A percentile compares a stretch with the other conserved stretches of the same genome.
Evolutionary conservation across 2,113 vertebrate genomes (phyloP).

Genomic region (Pollachius pollachius): DNA sequence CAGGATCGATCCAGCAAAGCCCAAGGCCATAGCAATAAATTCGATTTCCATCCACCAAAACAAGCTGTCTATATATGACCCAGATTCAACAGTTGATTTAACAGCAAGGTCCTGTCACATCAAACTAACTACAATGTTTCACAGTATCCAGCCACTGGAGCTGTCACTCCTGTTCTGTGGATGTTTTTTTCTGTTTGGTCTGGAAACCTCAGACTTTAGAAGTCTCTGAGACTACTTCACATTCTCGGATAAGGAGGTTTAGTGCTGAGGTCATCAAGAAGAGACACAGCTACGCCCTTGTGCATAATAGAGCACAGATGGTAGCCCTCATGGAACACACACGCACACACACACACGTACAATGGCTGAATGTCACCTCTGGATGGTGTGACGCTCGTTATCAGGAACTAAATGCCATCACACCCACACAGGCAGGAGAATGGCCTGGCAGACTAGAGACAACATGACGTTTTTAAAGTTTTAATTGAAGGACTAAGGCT

Average conservation of each 20-base stretch:
- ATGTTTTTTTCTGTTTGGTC: too few relatives aligned
- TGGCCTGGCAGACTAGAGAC: too few relatives aligned
- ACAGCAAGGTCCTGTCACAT: slow-evolving; percentile 17
- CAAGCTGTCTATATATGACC: slow-evolving; percentile 24
- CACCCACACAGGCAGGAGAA: slow-evolving; percentile 1
- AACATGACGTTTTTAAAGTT: too few relatives aligned
- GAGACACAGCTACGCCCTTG: slow-evolving; percentile 12
- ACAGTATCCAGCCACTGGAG: too few relatives aligned
- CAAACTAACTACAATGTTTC: too few relatives aligned
- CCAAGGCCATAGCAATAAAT: slow-evolving; percentile 47
- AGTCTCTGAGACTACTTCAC: neutral
- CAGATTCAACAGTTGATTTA: slow-evolving; percentile 25
- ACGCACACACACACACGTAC: neutral
- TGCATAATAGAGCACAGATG: slow-evolving; percentile 16
- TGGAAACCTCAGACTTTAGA: neutral
- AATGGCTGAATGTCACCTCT: slow-evolving; percentile 35
- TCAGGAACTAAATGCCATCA: slow-evolving; percentile 11
- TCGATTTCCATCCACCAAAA: slow-evolving; percentile 12
- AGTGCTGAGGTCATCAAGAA: slow-evolving; percentile 5
- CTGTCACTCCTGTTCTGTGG: too few relatives aligned
- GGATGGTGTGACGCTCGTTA: slow-evolving; percentile 19
- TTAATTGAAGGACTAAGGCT: too few relatives aligned
- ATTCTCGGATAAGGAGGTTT: neutral
- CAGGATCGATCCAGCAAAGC: slow-evolving; percentile 7
- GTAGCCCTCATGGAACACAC: neutral